Evolutionary conservation across 1,140 invertebrate species (phyloP).

Genomic region (Dufourea novaeangliae): DNA sequence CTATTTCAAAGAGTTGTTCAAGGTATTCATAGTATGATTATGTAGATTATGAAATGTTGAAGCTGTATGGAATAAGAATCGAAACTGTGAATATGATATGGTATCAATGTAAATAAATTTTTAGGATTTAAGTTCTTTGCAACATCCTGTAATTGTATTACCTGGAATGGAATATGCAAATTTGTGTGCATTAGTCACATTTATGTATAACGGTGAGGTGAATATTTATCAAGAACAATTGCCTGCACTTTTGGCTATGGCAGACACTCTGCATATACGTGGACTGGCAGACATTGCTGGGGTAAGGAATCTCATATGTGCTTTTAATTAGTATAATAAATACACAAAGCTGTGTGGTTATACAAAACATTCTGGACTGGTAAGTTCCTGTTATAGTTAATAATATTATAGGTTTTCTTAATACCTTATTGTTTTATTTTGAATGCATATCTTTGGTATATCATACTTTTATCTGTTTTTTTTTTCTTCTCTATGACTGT

Average conservation of each 20-base stretch:
- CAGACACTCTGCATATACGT: constrained; percentile 92
- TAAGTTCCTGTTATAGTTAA: constrained; percentile 28
- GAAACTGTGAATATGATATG: neutral
- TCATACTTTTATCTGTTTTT: constrained; percentile 28
- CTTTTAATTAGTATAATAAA: constrained; percentile 35
- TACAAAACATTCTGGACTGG: constrained; percentile 17
- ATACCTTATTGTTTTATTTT: constrained; percentile 28
- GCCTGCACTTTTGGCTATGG: constrained; percentile 90
- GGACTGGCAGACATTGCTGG: constrained; percentile 91
- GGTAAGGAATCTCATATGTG: constrained; percentile 78
- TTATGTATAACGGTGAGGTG: constrained; percentile 96
- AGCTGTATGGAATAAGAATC: neutral
- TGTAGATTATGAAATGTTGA: constrained; percentile 4
- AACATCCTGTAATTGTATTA: constrained; percentile 92
- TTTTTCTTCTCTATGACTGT: constrained; percentile 39
- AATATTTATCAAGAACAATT: constrained; percentile 92
- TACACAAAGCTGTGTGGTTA: neutral
- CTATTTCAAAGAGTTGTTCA: constrained; percentile 95
- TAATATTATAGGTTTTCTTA: constrained; percentile 18
- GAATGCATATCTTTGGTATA: constrained; percentile 25
- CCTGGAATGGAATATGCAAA: constrained; percentile 91
- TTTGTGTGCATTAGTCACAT: constrained; percentile 91
- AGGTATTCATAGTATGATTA: constrained; percentile 80
- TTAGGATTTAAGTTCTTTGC: constrained; percentile 86
- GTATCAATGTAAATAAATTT: constrained; percentile 48